Evolutionary conservation across 2,888 invertebrate genomes (phyloP).

Genomic region (Thymelicus lineola): DNA sequence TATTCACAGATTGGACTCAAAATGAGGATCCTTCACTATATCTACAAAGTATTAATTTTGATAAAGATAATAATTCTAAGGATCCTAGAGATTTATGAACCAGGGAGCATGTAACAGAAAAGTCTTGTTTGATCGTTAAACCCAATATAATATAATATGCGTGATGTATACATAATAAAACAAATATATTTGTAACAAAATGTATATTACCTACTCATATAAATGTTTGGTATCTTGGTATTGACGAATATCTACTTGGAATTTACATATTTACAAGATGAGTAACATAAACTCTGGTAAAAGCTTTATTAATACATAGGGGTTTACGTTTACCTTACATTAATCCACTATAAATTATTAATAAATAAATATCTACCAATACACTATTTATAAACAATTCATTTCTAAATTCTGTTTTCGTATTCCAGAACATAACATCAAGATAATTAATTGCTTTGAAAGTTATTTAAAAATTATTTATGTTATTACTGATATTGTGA

Average conservation of each 20-base stretch:
- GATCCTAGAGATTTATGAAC: not conserved
- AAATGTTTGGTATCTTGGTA: slow-evolving; percentile 84
- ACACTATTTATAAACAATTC: slow-evolving; percentile 36
- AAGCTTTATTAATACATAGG: slow-evolving; percentile 61
- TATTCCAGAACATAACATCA: slow-evolving; percentile 15
- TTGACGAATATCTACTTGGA: slow-evolving; percentile 76
- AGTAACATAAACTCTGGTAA: slow-evolving; percentile 74
- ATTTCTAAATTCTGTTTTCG: slow-evolving; percentile 17
- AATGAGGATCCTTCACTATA: slow-evolving; percentile 66
- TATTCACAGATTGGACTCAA: slow-evolving; percentile 75
- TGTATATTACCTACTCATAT: slow-evolving; percentile 76
- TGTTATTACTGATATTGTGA: not conserved
- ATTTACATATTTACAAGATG: slow-evolving; percentile 83
- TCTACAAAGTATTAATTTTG: slow-evolving; percentile 8
- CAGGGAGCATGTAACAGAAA: slow-evolving; percentile 63
- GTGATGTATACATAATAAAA: slow-evolving; percentile 67
- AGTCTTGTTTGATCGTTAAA: slow-evolving; percentile 70
- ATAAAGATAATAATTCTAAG: not conserved
- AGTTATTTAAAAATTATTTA: slow-evolving; percentile 1
- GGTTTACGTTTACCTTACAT: slow-evolving; percentile 50
- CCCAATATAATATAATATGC: slow-evolving; percentile 67
- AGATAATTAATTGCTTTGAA: slow-evolving; percentile 13
- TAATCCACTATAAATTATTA: slow-evolving; percentile 64
- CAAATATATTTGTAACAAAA: slow-evolving; percentile 76
- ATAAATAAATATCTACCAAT: slow-evolving; percentile 68